Evolutionary conservation across 2,797 vertebrate genomes (phyloP).

Genomic region (Anisognathus igniventris): DNA sequence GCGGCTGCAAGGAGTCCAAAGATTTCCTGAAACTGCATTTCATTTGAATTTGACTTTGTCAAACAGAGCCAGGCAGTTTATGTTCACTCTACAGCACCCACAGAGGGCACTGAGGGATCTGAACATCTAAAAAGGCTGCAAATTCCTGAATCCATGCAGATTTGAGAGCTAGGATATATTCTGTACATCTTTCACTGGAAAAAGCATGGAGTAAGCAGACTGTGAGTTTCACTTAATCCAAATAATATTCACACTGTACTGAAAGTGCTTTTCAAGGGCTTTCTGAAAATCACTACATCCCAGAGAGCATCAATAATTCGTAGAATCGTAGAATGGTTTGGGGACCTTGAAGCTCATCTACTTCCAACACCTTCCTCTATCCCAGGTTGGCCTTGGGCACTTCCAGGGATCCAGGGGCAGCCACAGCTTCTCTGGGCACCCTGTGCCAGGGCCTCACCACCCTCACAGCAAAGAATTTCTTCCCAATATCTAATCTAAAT

Average conservation of each 20-base stretch:
- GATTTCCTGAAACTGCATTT: neutral
- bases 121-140: neutral
- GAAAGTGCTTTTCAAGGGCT: neutral
- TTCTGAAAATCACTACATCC: neutral
- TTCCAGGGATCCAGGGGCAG: neutral
- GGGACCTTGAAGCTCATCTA: neutral
- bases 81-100: neutral
- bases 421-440: neutral
- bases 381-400: neutral
- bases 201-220: neutral
- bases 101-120: neutral
- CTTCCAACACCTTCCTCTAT: fast-evolving
- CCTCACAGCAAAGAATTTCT: neutral
- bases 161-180: neutral
- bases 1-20: neutral
- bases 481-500: neutral
- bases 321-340: neutral
- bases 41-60: neutral
- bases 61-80: neutral
- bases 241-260: neutral
- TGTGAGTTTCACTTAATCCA: neutral
- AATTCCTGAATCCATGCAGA: neutral
- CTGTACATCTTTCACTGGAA: neutral
- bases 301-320: neutral
- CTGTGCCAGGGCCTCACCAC: fast-evolving